phyloP scores from a whole-genome alignment of 2,888 invertebrate genomes.

The Diarsia mendica region DNA sequence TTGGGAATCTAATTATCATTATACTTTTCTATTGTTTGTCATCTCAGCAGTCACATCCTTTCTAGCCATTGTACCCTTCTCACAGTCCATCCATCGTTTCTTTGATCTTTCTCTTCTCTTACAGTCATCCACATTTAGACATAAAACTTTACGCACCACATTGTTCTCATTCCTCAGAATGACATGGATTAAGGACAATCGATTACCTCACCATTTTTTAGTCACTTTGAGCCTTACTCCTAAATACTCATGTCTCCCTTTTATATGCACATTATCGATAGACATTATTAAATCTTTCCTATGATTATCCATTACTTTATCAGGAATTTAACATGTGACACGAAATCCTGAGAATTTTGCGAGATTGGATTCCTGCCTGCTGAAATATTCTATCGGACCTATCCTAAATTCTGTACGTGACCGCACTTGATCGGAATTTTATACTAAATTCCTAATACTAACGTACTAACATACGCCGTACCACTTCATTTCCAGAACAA shows the following conservation, averaged over 20 bases:
- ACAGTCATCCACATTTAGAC: neutral
- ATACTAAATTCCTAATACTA: slow-evolving; percentile 8
- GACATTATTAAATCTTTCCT: neutral
- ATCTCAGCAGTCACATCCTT: neutral
- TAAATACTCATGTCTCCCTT: neutral
- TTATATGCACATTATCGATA: neutral
- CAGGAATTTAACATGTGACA: slow-evolving; percentile 24
- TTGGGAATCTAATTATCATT: neutral
- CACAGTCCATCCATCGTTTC: too few relatives aligned
- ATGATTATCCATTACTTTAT: slow-evolving; percentile 5
- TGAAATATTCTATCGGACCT: slow-evolving; percentile 36
- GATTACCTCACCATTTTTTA: neutral
- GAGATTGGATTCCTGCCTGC: slow-evolving; percentile 37
- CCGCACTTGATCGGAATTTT: slow-evolving; percentile 28
- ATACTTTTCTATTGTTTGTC: neutral
- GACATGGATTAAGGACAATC: neutral
- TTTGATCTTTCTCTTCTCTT: neutral
- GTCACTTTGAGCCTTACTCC: neutral
- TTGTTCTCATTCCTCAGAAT: neutral
- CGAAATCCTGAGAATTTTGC: slow-evolving; percentile 1
- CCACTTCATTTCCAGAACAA: neutral
- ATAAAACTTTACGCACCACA: neutral
- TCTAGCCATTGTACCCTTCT: neutral
- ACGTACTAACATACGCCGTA: neutral
- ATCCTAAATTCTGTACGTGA: slow-evolving; percentile 39